phyloP scores from a whole-genome alignment of 2,797 vertebrate species.

The Eidolon dupreanum region DNA sequence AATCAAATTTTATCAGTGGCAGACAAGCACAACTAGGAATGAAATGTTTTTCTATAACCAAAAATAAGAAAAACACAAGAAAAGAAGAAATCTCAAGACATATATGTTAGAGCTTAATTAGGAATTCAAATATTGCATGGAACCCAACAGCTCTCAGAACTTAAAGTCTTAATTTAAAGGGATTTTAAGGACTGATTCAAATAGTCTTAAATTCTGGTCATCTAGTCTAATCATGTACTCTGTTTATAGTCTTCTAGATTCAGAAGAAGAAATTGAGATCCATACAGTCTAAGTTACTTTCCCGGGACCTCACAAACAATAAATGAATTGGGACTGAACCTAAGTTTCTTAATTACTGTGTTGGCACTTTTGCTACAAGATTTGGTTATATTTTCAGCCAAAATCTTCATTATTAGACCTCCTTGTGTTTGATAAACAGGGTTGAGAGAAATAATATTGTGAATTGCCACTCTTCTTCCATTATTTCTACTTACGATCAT shows the following conservation, averaged over 20 bases:
- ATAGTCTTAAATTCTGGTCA: background rate
- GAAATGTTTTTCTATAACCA: background rate
- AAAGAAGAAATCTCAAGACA: background rate
- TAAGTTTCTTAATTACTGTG: background rate
- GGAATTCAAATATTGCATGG: background rate
- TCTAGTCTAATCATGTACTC: background rate
- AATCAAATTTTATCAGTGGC: background rate
- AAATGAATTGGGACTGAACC: background rate
- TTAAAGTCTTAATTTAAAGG: background rate
- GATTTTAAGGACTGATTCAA: background rate
- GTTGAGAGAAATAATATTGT: background rate
- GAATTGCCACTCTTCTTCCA: background rate
- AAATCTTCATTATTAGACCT: background rate
- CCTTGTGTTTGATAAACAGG: background rate
- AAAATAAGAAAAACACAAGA: background rate
- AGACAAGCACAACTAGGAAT: background rate
- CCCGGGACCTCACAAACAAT: background rate
- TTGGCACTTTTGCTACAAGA: background rate
- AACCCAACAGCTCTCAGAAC: background rate
- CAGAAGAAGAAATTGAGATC: background rate
- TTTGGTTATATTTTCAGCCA: background rate
- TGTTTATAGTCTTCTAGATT: background rate
- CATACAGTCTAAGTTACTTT: background rate
- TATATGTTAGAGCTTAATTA: background rate
- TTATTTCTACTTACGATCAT: background rate